These are phyloP conservation scores for Alosa alosa DNA, from an alignment of 2,113 vertebrate species.

Conservation along the genomic window DNA sequence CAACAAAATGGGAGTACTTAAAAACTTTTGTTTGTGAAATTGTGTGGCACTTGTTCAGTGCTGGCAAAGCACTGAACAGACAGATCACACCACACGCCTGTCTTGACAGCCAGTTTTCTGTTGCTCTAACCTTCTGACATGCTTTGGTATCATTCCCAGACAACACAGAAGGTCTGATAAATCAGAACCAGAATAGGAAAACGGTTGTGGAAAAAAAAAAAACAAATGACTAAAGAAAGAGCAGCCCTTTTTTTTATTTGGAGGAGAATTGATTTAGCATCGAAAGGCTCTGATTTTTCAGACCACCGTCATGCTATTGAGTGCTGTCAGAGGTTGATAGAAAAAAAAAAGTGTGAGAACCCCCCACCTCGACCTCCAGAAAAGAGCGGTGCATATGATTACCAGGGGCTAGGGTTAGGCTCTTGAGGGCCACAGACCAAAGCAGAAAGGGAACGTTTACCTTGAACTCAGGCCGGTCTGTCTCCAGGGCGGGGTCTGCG, in stretches of 20 bases:
- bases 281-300: slow-evolving; percentile 46
- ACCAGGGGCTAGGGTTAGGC: slow-evolving; percentile 40
- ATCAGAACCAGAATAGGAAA: slow-evolving; percentile 44
- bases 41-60: neutral
- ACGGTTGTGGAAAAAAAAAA: slow-evolving; percentile 49
- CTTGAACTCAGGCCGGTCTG: slow-evolving; percentile 71
- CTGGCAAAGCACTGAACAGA: neutral
- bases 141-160: slow-evolving; percentile 20
- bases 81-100: slow-evolving; percentile 1
- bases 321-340: slow-evolving; percentile 28
- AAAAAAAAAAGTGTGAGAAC: slow-evolving; percentile 38
- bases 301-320: slow-evolving; percentile 36
- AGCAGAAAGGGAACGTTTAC: slow-evolving; percentile 63
- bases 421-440: slow-evolving; percentile 49
- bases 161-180: slow-evolving; percentile 28
- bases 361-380: neutral
- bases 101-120: slow-evolving; percentile 4
- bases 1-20: neutral
- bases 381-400: slow-evolving; percentile 65
- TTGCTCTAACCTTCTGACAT: slow-evolving; percentile 53
- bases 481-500: slow-evolving; percentile 65
- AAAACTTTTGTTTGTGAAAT: neutral
- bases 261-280: slow-evolving; percentile 37
- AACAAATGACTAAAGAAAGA: slow-evolving; percentile 28
- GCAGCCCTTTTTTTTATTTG: neutral